phyloP scores from a whole-genome alignment of 2,888 invertebrate genomes.

The Antheraea assamensis region DNA sequence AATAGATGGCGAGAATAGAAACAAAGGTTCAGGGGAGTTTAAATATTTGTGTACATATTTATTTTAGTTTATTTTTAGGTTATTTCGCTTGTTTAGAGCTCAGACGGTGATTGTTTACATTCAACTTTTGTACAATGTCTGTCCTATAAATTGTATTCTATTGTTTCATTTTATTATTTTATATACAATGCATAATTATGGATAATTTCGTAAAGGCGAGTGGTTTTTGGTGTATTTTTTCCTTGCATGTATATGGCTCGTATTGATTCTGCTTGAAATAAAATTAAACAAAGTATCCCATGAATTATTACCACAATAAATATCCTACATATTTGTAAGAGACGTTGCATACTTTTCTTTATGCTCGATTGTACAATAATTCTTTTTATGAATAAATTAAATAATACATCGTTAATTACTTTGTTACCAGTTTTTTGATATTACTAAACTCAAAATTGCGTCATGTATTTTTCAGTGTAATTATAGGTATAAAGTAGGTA shows the following conservation, averaged over 20 bases:
- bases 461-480: neutral
- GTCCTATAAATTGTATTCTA: neutral
- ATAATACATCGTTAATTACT: neutral
- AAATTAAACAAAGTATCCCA: neutral
- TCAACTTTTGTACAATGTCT: neutral
- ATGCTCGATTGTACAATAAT: too few relatives aligned
- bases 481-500: too few relatives aligned
- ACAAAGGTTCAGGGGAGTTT: neutral
- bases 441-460: neutral
- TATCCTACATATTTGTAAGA: neutral
- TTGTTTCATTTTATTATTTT: neutral
- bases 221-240: neutral
- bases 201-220: neutral
- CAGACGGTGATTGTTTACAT: neutral
- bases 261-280: neutral
- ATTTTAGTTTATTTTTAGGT: neutral
- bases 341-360: neutral
- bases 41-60: too few relatives aligned
- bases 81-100: neutral
- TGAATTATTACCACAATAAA: neutral
- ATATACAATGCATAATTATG: neutral
- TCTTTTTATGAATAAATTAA: too few relatives aligned
- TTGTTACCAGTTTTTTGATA: neutral
- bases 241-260: neutral
- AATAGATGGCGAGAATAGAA: conserved; percentile 62